phyloP scores from a whole-genome alignment of 2,888 invertebrate species.

The Stegophylla sp. region DNA sequence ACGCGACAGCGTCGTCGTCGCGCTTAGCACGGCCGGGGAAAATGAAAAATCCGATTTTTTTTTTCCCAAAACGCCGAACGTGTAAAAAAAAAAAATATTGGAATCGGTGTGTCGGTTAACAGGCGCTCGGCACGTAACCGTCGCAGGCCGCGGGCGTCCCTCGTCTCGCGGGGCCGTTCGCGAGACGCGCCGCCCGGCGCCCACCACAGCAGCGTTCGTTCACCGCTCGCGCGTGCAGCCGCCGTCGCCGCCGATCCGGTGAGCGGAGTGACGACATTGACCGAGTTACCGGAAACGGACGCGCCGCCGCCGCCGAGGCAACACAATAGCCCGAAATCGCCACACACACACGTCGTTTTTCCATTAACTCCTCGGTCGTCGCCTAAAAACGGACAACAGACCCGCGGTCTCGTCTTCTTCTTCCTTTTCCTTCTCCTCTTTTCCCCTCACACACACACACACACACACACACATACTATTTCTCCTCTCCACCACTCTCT shows the following conservation, averaged over 20 bases:
- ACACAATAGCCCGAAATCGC: conserved; percentile 16
- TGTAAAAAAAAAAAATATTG: too few species aligned
- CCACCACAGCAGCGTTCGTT: neutral
- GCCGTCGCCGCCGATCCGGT: neutral
- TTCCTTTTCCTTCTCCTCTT: neutral
- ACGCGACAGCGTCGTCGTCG: neutral
- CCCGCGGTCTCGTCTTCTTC: neutral
- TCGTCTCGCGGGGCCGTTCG: neutral
- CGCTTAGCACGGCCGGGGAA: neutral
- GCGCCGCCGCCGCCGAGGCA: conserved; percentile 21
- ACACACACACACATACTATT: too few species aligned
- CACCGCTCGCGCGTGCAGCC: neutral
- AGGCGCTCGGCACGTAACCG: neutral
- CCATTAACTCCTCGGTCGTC: neutral
- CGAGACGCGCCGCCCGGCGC: neutral
- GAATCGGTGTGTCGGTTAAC: too few species aligned
- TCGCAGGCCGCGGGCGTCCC: neutral
- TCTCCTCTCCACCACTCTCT: neutral
- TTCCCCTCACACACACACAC: too few species aligned
- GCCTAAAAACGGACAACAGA: neutral
- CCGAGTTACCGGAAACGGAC: conserved; percentile 48
- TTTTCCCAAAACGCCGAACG: too few species aligned
- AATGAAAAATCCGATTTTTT: neutral
- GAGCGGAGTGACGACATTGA: conserved; percentile 35
- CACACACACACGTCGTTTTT: too few species aligned